Conservation (phyloP, 2,113 vertebrate species). For the Electrona antarctica region DNA sequence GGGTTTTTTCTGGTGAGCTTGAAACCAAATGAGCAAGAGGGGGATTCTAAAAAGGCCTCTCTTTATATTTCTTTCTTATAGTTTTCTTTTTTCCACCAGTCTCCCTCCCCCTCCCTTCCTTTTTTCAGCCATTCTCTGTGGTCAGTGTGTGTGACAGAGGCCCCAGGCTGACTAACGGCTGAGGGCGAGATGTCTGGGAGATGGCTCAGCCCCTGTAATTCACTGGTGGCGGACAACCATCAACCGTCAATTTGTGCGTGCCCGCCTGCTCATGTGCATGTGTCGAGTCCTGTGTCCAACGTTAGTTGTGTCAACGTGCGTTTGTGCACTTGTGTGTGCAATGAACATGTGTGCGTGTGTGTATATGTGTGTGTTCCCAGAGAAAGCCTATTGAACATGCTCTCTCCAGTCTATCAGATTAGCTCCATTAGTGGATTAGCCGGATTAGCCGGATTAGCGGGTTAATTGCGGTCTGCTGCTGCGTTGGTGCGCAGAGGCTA, state of each 20-base stretch:
- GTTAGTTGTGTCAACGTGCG: not conserved
- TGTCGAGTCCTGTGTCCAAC: constrained; percentile 9
- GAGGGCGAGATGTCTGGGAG: constrained; percentile 60
- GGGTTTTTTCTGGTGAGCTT: not conserved
- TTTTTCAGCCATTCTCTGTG: constrained; percentile 41
- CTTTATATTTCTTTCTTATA: not conserved
- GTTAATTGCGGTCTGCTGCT: constrained; percentile 77
- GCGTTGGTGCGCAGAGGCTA: constrained; percentile 71
- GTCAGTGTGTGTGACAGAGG: constrained; percentile 61
- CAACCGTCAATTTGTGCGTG: constrained; percentile 28
- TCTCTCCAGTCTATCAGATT: constrained; percentile 75
- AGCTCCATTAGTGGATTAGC: constrained; percentile 78
- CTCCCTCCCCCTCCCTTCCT: constrained; percentile 14
- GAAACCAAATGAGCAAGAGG: constrained; percentile 10
- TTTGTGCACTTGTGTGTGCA: not conserved
- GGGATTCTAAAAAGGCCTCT: not conserved
- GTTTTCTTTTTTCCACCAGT: constrained; percentile 27
- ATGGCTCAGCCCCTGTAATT: constrained; percentile 55
- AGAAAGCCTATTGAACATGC: constrained; percentile 61
- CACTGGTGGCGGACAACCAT: constrained; percentile 61
- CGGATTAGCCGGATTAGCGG: constrained; percentile 73
- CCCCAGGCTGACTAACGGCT: constrained; percentile 63
- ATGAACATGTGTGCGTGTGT: constrained; percentile 33
- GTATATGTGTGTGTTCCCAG: constrained; percentile 48
- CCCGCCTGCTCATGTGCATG: constrained; percentile 39